A percentile compares a stretch with the other conserved stretches of the same genome.
Evolutionary conservation across 2,113 vertebrate species (phyloP).

Genomic region (Emydura subglobosa): DNA sequence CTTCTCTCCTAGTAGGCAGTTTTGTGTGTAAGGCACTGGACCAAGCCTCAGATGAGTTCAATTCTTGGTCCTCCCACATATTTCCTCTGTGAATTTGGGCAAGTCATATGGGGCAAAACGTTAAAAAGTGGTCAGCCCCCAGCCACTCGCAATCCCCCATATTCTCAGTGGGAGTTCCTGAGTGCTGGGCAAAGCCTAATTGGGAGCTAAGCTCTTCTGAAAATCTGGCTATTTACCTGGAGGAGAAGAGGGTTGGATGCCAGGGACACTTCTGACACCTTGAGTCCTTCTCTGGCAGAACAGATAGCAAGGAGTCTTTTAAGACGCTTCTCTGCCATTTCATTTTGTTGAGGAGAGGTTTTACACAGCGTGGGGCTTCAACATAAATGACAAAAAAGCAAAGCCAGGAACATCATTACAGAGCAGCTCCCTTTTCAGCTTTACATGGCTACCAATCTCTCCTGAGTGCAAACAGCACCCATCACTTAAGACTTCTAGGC

Average conservation of each 20-base stretch:
- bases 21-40: not conserved
- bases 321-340: not conserved
- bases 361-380: not conserved
- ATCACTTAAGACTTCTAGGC: not conserved
- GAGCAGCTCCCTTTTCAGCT: not conserved
- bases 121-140: not conserved
- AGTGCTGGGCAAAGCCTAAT: not conserved
- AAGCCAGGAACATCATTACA: not conserved
- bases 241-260: not conserved
- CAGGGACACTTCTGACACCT: not conserved
- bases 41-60: not conserved
- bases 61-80: not conserved
- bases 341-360: not conserved
- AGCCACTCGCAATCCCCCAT: not conserved
- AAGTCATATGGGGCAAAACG: not conserved
- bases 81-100: not conserved
- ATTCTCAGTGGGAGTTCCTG: not conserved
- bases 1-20: not conserved
- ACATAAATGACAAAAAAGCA: not conserved
- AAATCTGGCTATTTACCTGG: not conserved
- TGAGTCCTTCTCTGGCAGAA: not conserved
- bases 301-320: not conserved
- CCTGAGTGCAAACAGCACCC: not conserved
- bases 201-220: not conserved
- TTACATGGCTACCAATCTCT: not conserved